Percentiles rank a stretch among this genome's conserved stretches.
These are phyloP conservation scores for Tetrao urogallus DNA, from an alignment of 2,113 vertebrate species.

Conservation along the genomic window DNA sequence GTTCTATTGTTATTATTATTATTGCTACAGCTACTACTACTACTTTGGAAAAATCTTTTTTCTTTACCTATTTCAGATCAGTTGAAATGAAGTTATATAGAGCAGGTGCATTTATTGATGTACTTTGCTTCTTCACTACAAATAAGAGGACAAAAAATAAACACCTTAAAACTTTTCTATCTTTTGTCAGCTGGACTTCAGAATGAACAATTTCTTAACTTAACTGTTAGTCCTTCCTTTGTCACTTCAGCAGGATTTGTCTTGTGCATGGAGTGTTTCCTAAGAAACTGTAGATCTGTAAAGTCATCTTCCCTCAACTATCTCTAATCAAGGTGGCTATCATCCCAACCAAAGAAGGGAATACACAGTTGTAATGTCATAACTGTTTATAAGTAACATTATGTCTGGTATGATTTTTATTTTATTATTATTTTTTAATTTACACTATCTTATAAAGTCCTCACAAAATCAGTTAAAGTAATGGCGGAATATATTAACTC, in stretches of 20 bases:
- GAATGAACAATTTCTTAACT: background rate
- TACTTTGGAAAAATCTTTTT: background rate
- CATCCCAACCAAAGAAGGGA: background rate
- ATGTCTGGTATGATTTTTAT: background rate
- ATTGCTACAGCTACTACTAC: background rate
- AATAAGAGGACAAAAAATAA: background rate
- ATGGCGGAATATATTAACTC: background rate
- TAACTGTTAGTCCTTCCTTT: background rate
- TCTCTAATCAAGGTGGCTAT: background rate
- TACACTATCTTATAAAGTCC: background rate
- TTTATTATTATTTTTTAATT: background rate
- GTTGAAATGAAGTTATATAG: background rate
- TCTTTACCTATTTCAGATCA: background rate
- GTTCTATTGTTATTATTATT: background rate
- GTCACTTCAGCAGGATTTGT: background rate
- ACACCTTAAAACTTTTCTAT: background rate
- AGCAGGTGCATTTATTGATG: background rate
- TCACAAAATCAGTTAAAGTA: background rate
- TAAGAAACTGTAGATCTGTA: background rate
- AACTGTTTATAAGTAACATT: background rate
- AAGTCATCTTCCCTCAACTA: background rate
- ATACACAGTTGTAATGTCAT: background rate
- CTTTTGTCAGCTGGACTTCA: background rate
- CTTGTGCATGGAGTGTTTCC: background rate
- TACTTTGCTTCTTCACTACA: background rate